Evolutionary conservation across 2,888 invertebrate genomes (phyloP), one percentile per base, ranked within the genome.

Genomic region (Meteorus colon): DNA sequence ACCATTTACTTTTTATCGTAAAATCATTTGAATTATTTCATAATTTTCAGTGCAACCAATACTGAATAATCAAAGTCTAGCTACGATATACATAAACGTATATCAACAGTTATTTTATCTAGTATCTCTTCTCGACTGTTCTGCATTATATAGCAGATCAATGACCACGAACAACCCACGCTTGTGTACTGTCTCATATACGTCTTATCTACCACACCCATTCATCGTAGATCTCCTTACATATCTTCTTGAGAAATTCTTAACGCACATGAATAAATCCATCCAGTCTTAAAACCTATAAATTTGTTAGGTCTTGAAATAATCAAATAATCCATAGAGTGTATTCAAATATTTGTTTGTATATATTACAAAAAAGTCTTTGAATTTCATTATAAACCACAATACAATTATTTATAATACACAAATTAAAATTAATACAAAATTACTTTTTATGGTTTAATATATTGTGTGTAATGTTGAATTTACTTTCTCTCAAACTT

Each of bases 401-500:
- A 19, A 55, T 55, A 41, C 8, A 12, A 27, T 31, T 2, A 5
- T 62, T 5, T 1, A 60, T 60, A 14, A 27, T 27, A 2, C 2
- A 55, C 55, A 19, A 55, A 48, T 27, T 24, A 27, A 60, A 60
- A 27, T 62, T 14, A 31, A 29, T 31, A 14, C 31, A 62, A 27
- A 62, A 65, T 10, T 37, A n/a, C 37, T 31, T 5, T 41, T 31
- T 41, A 19, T 19, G 5, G 12, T 31, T 29, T 65, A 37, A 55
- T 51, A 68, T n/a, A 69, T 51, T 69, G 69, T 31, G 37, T 51
- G 51, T 62, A 75, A 69, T 37, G 55, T 65, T 55, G 24, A 41
- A 37, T 67, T 67, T 51, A 75, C 75, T 75, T 75, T 75, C 75
- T 41, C 75, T 70, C 27, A 19, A 51, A 75, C 75, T 75, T 75